Percentiles rank a stretch among this genome's conserved stretches.
These are phyloP conservation scores for Melinaea marsaeus DNA, from an alignment of 2,888 invertebrate genomes.

Conservation along the genomic window DNA sequence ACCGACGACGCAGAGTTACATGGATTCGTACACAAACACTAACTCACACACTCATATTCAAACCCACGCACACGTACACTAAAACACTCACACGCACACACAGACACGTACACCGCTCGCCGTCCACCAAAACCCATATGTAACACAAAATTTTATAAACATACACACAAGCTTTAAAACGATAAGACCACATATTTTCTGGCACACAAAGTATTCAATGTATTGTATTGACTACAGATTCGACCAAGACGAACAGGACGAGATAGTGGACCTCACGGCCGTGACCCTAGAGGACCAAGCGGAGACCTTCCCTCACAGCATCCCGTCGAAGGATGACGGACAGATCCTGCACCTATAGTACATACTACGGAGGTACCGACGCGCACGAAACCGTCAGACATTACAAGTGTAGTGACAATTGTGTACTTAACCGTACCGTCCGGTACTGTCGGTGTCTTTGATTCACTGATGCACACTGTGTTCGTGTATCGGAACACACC, in stretches of 20 bases:
- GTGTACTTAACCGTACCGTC: not conserved
- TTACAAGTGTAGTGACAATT: constrained; percentile 11
- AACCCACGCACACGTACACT: too few relatives aligned
- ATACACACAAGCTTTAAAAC: too few relatives aligned
- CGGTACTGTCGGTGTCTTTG: too few relatives aligned
- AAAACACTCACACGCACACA: too few relatives aligned
- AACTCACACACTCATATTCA: not conserved
- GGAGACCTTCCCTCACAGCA: constrained; percentile 47
- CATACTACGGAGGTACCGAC: constrained; percentile 45
- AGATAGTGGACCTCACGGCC: constrained; percentile 92
- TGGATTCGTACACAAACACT: not conserved
- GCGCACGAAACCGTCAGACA: constrained; percentile 10
- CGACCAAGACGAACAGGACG: constrained; percentile 87
- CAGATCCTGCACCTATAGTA: constrained; percentile 73
- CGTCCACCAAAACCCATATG: too few relatives aligned
- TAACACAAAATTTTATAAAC: too few relatives aligned
- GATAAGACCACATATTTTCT: too few relatives aligned
- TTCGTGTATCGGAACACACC: too few relatives aligned
- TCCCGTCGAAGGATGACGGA: constrained; percentile 67
- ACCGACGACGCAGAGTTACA: not conserved
- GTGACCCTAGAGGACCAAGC: constrained; percentile 78
- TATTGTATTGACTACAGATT: constrained; percentile 45
- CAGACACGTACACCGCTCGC: too few relatives aligned
- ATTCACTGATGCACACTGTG: too few relatives aligned
- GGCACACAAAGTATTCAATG: too few relatives aligned